Conservation (phyloP, 2,888 invertebrate genomes). For the Nephrotoma appendiculata region DNA sequence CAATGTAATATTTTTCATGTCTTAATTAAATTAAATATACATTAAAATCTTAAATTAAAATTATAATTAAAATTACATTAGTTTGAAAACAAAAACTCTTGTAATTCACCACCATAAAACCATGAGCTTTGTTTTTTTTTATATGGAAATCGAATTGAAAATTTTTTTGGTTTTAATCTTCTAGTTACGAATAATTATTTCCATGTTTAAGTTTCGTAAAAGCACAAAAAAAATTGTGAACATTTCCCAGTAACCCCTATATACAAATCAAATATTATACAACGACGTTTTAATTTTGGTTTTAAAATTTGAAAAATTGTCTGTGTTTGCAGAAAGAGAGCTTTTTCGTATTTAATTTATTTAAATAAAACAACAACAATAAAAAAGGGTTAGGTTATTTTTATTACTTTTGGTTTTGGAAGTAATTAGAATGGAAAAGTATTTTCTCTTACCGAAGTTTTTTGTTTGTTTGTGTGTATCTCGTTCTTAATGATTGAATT, state of each 20-base stretch:
- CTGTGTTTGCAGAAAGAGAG: not conserved
- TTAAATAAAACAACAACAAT: not conserved
- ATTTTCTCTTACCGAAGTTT: not conserved
- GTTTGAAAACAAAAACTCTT: not conserved
- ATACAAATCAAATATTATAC: not conserved
- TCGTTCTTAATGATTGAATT: not conserved
- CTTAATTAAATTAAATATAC: not conserved
- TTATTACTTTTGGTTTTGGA: not conserved
- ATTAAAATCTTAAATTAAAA: not conserved
- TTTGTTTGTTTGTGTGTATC: not conserved
- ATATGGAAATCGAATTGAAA: not conserved
- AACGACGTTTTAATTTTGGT: not conserved
- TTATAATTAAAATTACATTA: not conserved
- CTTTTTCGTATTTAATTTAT: not conserved
- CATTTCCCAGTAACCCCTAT: not conserved
- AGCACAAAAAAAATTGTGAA: not conserved
- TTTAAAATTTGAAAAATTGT: not conserved
- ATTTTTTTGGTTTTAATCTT: not conserved
- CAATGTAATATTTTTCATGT: not conserved
- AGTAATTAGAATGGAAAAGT: not conserved
- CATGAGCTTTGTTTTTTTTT: not conserved
- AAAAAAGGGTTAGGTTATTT: not conserved
- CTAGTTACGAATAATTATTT: not conserved
- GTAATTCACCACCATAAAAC: not conserved
- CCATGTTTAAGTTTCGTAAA: not conserved